Percentiles rank a stretch among this genome's conserved stretches.
phyloP scores from a whole-genome alignment of 2,888 invertebrate genomes.

The Clepsis dumicolana region DNA sequence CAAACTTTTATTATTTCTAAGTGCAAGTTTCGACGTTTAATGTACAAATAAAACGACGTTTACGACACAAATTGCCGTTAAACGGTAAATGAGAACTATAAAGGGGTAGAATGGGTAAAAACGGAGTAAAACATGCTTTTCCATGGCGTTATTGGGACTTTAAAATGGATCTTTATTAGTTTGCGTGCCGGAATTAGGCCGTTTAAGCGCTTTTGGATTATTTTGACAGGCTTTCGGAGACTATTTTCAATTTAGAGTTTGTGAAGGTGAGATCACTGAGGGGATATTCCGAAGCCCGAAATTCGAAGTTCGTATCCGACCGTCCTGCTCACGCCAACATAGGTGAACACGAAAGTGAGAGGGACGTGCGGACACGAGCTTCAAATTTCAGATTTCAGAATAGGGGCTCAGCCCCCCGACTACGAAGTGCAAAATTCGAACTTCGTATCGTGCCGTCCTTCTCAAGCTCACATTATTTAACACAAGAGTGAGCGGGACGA shows the following conservation, averaged over 20 bases:
- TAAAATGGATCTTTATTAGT: conserved; percentile 41
- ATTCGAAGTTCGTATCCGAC: too few species aligned
- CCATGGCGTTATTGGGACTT: conserved; percentile 39
- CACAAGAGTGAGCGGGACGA: too few species aligned
- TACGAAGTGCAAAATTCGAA: too few species aligned
- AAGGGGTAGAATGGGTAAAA: conserved; percentile 42
- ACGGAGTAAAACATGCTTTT: conserved; percentile 33
- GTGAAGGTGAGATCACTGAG: too few species aligned
- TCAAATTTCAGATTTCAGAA: too few species aligned
- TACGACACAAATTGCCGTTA: conserved; percentile 40
- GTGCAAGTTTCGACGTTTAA: conserved; percentile 22
- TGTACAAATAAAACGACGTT: conserved; percentile 37
- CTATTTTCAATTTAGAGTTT: not conserved
- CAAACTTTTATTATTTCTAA: conserved; percentile 39
- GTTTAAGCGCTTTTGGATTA: conserved; percentile 39
- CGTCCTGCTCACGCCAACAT: too few species aligned
- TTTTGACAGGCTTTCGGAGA: not conserved
- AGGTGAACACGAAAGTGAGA: too few species aligned
- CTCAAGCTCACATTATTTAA: too few species aligned
- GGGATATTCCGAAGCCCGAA: too few species aligned
- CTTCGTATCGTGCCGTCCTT: too few species aligned
- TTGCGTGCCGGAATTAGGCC: conserved; percentile 34
- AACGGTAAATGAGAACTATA: conserved; percentile 44
- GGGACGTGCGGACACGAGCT: too few species aligned
- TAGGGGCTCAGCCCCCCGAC: too few species aligned